A percentile compares a stretch with the other conserved stretches of the same genome.
Evolutionary conservation across 1,140 invertebrate genomes (phyloP).

Genomic region (Trichonephila inaurata): DNA sequence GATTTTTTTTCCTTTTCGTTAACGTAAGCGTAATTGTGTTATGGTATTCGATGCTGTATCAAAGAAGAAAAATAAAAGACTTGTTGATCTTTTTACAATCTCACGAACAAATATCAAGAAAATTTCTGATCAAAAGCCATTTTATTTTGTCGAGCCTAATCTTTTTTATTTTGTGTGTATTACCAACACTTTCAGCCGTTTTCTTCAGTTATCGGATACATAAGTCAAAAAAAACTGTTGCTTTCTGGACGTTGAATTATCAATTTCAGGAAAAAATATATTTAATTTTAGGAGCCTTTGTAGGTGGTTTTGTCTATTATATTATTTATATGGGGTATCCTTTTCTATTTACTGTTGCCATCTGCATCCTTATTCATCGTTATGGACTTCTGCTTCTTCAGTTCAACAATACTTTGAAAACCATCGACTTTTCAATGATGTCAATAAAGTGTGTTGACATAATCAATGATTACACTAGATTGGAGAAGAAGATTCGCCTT

Average conservation of each 20-base stretch:
- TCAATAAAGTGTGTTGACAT: background rate
- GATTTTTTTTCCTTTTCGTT: background rate
- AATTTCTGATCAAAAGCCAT: background rate
- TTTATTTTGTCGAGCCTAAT: background rate
- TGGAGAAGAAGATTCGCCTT: background rate
- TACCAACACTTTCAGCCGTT: too few species aligned
- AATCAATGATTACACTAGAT: background rate
- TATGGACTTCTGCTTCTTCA: background rate
- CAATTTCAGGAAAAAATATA: too few species aligned
- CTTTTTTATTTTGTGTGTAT: background rate
- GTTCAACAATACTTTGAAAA: background rate
- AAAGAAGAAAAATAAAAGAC: background rate
- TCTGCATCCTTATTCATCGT: background rate
- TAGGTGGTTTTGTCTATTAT: background rate
- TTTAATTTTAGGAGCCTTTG: background rate
- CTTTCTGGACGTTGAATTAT: too few species aligned
- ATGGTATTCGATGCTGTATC: background rate
- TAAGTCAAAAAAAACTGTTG: background rate
- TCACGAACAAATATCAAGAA: background rate
- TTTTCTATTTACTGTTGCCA: background rate
- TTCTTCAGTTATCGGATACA: background rate
- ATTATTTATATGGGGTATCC: background rate
- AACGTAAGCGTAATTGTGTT: background rate
- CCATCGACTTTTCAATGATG: background rate
- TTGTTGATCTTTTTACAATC: background rate